These are phyloP conservation scores for Eulemur coronatus DNA, from an alignment of 2,797 vertebrate genomes.

Conservation along the genomic window DNA sequence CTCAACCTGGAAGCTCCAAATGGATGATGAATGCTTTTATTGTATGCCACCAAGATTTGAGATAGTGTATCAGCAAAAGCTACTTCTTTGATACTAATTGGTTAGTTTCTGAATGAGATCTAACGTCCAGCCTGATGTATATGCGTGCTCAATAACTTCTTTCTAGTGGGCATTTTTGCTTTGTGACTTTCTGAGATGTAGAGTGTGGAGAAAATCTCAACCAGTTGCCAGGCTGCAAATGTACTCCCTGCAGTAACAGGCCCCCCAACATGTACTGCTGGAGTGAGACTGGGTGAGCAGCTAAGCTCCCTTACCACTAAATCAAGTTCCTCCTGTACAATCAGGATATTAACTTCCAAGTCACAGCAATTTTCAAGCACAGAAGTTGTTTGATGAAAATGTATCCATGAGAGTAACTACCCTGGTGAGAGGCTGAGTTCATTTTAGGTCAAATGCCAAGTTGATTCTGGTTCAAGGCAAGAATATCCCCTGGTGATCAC, in stretches of 20 bases:
- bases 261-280: not conserved
- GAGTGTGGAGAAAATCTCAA: not conserved
- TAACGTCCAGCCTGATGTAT: not conserved
- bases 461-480: not conserved
- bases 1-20: not conserved
- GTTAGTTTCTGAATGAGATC: not conserved
- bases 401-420: not conserved
- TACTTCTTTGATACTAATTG: not conserved
- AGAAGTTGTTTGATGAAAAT: not conserved
- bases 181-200: not conserved
- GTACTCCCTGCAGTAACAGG: not conserved
- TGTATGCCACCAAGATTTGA: not conserved
- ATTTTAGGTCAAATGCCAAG: conserved; percentile 26
- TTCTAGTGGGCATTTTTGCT: not conserved
- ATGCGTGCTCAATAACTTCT: not conserved
- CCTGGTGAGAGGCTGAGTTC: not conserved
- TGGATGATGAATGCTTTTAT: not conserved
- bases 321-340: not conserved
- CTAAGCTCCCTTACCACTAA: not conserved
- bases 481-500: not conserved
- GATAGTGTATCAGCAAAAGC: not conserved
- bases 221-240: not conserved
- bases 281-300: not conserved
- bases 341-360: not conserved
- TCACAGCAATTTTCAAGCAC: not conserved